Conservation (phyloP, 2,797 vertebrate genomes). For the Crenuchus spilurus region DNA sequence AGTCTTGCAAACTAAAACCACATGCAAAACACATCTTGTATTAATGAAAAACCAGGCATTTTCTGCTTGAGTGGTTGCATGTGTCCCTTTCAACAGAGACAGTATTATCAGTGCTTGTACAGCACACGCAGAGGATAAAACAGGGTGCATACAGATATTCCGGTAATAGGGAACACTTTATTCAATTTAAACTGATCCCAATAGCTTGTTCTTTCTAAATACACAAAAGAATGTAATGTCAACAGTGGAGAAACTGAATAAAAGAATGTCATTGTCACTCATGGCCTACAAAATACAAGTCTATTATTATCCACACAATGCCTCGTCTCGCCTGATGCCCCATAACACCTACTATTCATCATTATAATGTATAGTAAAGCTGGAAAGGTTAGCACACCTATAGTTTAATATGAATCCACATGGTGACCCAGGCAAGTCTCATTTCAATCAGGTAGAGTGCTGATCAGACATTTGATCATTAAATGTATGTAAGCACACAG, state of each 20-base stretch:
- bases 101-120: slow-evolving; percentile 13
- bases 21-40: slow-evolving; percentile 34
- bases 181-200: not conserved
- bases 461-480: slow-evolving; percentile 3
- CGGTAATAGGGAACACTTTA: not conserved
- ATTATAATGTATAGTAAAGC: too few species aligned
- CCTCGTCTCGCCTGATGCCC: not conserved
- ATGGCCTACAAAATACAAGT: not conserved
- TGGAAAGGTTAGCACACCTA: too few species aligned
- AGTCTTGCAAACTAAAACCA: slow-evolving; percentile 34
- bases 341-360: not conserved
- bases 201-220: not conserved
- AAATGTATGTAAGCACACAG: not conserved
- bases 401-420: not conserved
- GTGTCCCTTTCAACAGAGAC: slow-evolving; percentile 10
- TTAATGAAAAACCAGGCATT: slow-evolving; percentile 26
- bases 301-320: not conserved
- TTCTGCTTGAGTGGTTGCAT: slow-evolving; percentile 10
- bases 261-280: not conserved
- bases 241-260: not conserved
- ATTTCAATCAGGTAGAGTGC: not conserved
- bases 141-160: not conserved
- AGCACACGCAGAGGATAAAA: slow-evolving; percentile 12
- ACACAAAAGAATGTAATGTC: not conserved
- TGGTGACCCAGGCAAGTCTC: not conserved